phyloP scores from a whole-genome alignment of 2,888 invertebrate species.

The Andrena flavipes region DNA sequence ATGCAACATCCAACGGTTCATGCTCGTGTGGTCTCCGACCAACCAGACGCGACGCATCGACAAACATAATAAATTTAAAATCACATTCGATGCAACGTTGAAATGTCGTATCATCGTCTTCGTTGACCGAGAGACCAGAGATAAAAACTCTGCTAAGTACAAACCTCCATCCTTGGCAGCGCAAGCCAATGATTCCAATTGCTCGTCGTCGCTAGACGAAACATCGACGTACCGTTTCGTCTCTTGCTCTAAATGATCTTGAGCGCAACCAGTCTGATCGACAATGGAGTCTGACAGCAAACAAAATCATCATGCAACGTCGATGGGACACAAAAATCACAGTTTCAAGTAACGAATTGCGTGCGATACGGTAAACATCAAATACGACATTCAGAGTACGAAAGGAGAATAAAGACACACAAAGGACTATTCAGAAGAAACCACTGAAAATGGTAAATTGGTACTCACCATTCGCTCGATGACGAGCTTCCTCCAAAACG shows the following conservation, averaged over 20 bases:
- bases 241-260: conserved; percentile 80
- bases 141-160: conserved; percentile 21
- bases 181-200: conserved; percentile 79
- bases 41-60: not conserved
- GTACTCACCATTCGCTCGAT: conserved; percentile 93
- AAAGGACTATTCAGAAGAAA: not conserved
- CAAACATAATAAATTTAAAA: not conserved
- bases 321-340: conserved; percentile 13
- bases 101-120: not conserved
- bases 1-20: conserved; percentile 55
- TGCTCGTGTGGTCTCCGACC: not conserved
- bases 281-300: conserved; percentile 87
- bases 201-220: conserved; percentile 84
- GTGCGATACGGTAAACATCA: not conserved
- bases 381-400: not conserved
- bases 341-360: not conserved
- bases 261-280: conserved; percentile 88
- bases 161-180: conserved; percentile 87
- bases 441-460: not conserved
- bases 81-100: not conserved
- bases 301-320: conserved; percentile 76
- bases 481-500: conserved; percentile 95
- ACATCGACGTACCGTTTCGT: conserved; percentile 73
- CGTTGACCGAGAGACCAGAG: not conserved
- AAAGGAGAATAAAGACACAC: not conserved